Evolutionary conservation across 1,140 invertebrate species (phyloP).

Genomic region (Whitmania pigra): DNA sequence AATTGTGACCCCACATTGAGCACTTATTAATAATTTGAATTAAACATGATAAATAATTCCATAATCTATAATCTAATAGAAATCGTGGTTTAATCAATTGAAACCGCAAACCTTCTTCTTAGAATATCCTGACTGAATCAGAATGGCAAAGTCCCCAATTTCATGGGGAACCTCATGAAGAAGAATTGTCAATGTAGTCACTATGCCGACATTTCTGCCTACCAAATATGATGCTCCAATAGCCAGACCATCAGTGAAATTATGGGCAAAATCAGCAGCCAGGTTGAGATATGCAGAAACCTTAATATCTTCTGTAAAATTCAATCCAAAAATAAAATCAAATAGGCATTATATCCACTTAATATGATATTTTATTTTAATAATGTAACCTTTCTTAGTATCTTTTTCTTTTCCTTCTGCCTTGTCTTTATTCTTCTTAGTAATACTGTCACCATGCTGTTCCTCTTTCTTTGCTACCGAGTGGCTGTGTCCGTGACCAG

Average conservation of each 20-base stretch:
- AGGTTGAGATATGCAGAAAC: slow-evolving; percentile 85
- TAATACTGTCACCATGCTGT: slow-evolving; percentile 39
- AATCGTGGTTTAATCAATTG: slow-evolving; percentile 16
- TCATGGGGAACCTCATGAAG: slow-evolving; percentile 95
- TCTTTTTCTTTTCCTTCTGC: slow-evolving; percentile 5
- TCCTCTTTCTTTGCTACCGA: slow-evolving; percentile 43
- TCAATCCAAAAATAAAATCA: slow-evolving; percentile 5
- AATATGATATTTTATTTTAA: slow-evolving; percentile 23
- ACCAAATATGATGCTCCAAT: slow-evolving; percentile 92
- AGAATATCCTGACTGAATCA: slow-evolving; percentile 81
- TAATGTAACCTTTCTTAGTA: slow-evolving; percentile 25
- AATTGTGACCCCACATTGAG: too few species aligned
- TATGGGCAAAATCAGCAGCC: slow-evolving; percentile 86
- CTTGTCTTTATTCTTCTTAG: slow-evolving; percentile 16
- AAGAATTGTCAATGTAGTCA: slow-evolving; percentile 84
- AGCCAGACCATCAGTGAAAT: slow-evolving; percentile 90
- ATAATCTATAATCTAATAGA: too few species aligned
- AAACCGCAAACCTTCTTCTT: slow-evolving; percentile 56
- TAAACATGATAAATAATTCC: slow-evolving; percentile 12
- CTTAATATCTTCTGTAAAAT: slow-evolving; percentile 55
- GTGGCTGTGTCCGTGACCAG: slow-evolving; percentile 45
- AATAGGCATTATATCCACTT: neutral
- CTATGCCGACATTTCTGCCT: slow-evolving; percentile 52
- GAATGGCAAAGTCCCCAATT: slow-evolving; percentile 94
- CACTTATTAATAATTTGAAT: too few species aligned